Conservation (phyloP, 2,888 invertebrate genomes). For the Kryphioiulus occultus region DNA sequence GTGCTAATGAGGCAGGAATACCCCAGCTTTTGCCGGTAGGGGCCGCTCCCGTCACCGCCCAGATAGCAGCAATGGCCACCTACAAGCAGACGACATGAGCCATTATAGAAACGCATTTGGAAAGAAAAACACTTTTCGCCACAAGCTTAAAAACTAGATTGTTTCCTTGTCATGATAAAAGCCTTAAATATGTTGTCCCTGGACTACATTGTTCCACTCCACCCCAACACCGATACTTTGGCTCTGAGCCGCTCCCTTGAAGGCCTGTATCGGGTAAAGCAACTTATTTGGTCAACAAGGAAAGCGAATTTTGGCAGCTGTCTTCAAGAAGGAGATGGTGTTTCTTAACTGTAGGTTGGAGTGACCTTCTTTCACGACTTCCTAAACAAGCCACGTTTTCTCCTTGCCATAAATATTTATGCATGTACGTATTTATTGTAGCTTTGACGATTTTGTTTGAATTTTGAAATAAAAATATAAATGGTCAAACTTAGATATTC, state of each 20-base stretch:
- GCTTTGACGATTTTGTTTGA: neutral
- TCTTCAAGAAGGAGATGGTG: neutral
- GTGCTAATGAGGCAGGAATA: conserved; percentile 45
- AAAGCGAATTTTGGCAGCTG: neutral
- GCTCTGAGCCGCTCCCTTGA: conserved; percentile 1
- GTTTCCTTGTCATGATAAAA: conserved; percentile 24
- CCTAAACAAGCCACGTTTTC: conserved; percentile 27
- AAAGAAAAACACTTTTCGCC: neutral
- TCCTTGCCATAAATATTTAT: conserved; percentile 1
- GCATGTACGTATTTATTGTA: neutral
- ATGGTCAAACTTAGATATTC: neutral
- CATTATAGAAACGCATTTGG: neutral
- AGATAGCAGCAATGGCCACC: conserved; percentile 42
- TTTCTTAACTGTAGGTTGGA: neutral
- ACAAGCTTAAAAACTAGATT: neutral
- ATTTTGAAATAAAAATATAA: neutral
- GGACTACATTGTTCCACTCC: conserved; percentile 31
- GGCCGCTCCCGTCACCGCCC: conserved; percentile 8
- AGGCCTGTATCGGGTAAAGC: neutral
- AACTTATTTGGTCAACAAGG: neutral
- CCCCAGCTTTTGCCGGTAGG: conserved; percentile 43
- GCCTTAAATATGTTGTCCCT: conserved; percentile 39
- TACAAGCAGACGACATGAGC: neutral
- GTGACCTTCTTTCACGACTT: conserved; percentile 35
- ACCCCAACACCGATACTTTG: conserved; percentile 8